Base-by-base conservation (phyloP, 2,113 vertebrate genomes). In the Pyxicephalus adspersus region DNA sequence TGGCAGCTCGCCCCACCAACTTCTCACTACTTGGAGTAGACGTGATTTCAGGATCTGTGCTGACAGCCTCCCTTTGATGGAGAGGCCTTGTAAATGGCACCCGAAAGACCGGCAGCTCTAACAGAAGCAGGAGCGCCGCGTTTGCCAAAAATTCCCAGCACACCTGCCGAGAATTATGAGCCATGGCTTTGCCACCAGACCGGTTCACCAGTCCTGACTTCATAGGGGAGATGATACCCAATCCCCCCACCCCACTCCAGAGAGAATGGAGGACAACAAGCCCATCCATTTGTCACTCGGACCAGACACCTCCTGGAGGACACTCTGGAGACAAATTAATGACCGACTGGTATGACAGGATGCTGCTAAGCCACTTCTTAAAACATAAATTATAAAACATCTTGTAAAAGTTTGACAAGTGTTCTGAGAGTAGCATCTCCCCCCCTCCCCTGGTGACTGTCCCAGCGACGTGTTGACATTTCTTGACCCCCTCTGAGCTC, bases 161-260 rank as follows among this genome's bases (percentile, higher is more conserved):
- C 70, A 81, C 79, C 79, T 74, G 79, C 60, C 55, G 68, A 73
- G 79, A 81, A 64, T 54, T 55, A 74, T 26, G 73, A 74, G 54
- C 28, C 4, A 20, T 28, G 16, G 67, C 76, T 79, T 38, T 66
- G 79, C 79, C 79, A 72, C 57, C 67, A 54, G 38, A 23, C 29
- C 11, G n/a, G 8, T 19, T n/a, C 23, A 7, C 31, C 60, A 18
- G 19, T 34, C 15, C 67, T 79, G 57, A 74, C 29, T 38, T 79
- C 75, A 72, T 58, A 54, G 61, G 81, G 22, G 57, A 26, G 34
- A 20, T 73, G 57, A 38, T 55, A 38, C 13, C 17, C 9, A 45
- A 13, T 63, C 65, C 57, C 66, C 54, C 25, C 17, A 20, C 28
- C 51, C 66, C 54, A 26, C 17, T 28, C 28, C 51, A 34, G n/a